A percentile compares a stretch with the other conserved stretches of the same genome.
Conservation (phyloP, 2,113 vertebrate species). For the Syrmaticus mikado region DNA sequence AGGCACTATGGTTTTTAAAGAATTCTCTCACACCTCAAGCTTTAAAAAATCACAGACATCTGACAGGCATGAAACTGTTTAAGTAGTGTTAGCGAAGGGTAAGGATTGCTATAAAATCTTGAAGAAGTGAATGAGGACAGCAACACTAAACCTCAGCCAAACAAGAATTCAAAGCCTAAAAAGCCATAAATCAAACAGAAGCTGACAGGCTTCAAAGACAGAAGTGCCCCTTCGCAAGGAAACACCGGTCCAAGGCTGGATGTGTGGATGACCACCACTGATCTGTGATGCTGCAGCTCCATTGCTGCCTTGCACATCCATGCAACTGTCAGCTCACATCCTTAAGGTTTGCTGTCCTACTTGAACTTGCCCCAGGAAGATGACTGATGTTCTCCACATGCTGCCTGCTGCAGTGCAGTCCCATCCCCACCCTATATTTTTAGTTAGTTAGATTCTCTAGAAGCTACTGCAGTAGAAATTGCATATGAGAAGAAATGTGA, state of each 20-base stretch:
- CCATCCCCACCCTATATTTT: neutral
- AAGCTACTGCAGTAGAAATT: neutral
- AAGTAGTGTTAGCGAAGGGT: neutral
- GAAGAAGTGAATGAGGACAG: neutral
- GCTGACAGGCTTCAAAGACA: neutral
- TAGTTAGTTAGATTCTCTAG: neutral
- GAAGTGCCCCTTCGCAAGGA: neutral
- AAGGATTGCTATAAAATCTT: neutral
- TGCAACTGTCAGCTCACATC: neutral
- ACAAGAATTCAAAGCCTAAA: neutral
- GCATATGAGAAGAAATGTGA: neutral
- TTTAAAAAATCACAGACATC: neutral
- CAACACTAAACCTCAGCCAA: neutral
- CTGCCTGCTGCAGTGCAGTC: neutral
- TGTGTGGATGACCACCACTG: neutral
- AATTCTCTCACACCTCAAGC: neutral
- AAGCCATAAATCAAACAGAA: neutral
- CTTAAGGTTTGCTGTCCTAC: neutral
- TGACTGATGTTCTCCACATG: neutral
- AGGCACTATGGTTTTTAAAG: neutral
- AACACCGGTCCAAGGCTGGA: neutral
- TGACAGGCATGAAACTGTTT: accelerated
- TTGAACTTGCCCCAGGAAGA: neutral
- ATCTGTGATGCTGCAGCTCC: neutral
- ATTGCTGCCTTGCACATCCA: neutral